A percentile compares a stretch with the other conserved stretches of the same genome.
Conservation (phyloP, 2,113 vertebrate genomes). For the western clawed frog (Xenopus tropicalis) region UCB_Xtro_10.0 CM004445.2:63148001-63148500, state of each 20-base stretch:
- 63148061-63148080: slow-evolving; percentile 32
- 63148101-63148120: background rate
- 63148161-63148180: slow-evolving; percentile 28
- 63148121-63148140: slow-evolving; percentile 38
- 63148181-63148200: slow-evolving; percentile 25
- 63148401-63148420: slow-evolving; percentile 20
- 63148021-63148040: slow-evolving; percentile 46
- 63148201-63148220: slow-evolving; percentile 14
- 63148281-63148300: slow-evolving; percentile 26
- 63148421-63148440: slow-evolving; percentile 22
- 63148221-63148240: slow-evolving; percentile 45
- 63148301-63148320: slow-evolving; percentile 47
- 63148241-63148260: slow-evolving; percentile 49
- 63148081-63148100: slow-evolving; percentile 27
- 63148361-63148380: slow-evolving; percentile 31
- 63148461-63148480: background rate
- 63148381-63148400: slow-evolving; percentile 48
- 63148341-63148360: slow-evolving; percentile 47
- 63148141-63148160: slow-evolving; percentile 27
- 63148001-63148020: slow-evolving; percentile 8
- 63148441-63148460: background rate
- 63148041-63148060: slow-evolving; percentile 47
- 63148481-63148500: slow-evolving; percentile 27
- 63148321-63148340: slow-evolving; percentile 38
- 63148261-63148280: slow-evolving; percentile 46